Evolutionary conservation across 2,888 invertebrate genomes (phyloP), one percentile per base, ranked within the genome.

Genomic region (Phrixothrix hirtus): DNA sequence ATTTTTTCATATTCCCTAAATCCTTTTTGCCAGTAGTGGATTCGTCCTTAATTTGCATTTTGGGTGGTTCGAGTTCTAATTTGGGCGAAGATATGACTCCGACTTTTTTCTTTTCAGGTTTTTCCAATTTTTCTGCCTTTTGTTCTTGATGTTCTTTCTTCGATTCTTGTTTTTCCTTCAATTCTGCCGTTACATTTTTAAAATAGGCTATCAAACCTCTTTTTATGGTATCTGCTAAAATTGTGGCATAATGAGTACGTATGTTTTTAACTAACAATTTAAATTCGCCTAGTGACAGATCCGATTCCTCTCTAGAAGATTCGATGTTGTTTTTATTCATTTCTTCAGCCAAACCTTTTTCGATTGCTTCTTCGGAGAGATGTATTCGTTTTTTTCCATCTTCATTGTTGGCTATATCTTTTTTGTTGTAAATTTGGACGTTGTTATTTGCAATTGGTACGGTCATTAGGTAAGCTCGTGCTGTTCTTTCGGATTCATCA

Each of bases 391-490:
- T 34, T 1, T 38, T 30, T 11, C 41, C 50, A 5, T 29, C 30
- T 2, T 14, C 38, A 30, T 44, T 45, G 6, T 17, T 21, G 9
- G 15, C 9, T 1, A 21, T 21, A 3, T 29, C 29, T 16, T 51
- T 51, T 5, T 44, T 29, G 2, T 39, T 32, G 10, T 45, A 26
- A 9, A 15, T 21, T 14, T 17, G 27, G 1, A 45, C 30, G 25
- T 41, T 39, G 36, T 51, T 65, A 15, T 67, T 68, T 15, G 66
- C 65, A 1, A 64, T 49, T 1, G 70, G 70, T n/a, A 71, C 62
- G 0, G 68, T 64, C 6, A 73, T 49, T 2, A 72, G 51, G 45
- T 66, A 67, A 1, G 69, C 70, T 37, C 66, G 66, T 1, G 68
- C 58, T 14, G 59, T 41, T 38, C 68, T 57, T 32, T 16, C 5